phyloP scores from a whole-genome alignment of 2,113 vertebrate species.

The Psammodynastes pulverulentus region DNA sequence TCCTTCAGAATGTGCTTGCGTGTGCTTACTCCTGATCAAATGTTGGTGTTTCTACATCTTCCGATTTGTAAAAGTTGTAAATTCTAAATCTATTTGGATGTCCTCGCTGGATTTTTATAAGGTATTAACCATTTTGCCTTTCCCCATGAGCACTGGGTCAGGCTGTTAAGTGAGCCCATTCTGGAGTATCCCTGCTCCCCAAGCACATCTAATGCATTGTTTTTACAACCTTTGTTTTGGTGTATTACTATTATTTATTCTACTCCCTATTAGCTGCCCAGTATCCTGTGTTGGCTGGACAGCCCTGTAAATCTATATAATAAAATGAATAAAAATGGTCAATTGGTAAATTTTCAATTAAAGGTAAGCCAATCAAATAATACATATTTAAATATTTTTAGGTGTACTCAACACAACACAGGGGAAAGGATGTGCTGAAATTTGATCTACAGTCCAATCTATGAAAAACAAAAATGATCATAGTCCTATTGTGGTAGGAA shows the following conservation, averaged over 20 bases:
- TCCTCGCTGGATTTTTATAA: not conserved
- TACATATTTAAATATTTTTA: not conserved
- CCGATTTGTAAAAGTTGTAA: not conserved
- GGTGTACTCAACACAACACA: not conserved
- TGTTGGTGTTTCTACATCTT: not conserved
- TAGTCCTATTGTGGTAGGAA: not conserved
- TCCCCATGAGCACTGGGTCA: not conserved
- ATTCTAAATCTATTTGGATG: not conserved
- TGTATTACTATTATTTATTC: too few relatives aligned
- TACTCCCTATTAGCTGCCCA: too few relatives aligned
- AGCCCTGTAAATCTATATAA: not conserved
- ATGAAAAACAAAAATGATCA: not conserved
- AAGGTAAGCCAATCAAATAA: not conserved
- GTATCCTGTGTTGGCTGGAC: too few relatives aligned
- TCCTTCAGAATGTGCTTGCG: not conserved
- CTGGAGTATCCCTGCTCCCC: not conserved
- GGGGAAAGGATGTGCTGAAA: not conserved
- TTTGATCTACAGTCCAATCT: not conserved
- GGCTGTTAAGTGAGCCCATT: not conserved
- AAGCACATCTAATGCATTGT: not conserved
- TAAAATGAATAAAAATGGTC: not conserved
- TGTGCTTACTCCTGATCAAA: not conserved
- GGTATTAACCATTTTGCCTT: not conserved
- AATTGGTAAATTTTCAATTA: not conserved
- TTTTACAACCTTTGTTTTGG: not conserved